These are phyloP conservation scores for Pristionchus fissidentatus DNA, from an alignment of 2,888 invertebrate genomes.

Conservation along the genomic window DNA sequence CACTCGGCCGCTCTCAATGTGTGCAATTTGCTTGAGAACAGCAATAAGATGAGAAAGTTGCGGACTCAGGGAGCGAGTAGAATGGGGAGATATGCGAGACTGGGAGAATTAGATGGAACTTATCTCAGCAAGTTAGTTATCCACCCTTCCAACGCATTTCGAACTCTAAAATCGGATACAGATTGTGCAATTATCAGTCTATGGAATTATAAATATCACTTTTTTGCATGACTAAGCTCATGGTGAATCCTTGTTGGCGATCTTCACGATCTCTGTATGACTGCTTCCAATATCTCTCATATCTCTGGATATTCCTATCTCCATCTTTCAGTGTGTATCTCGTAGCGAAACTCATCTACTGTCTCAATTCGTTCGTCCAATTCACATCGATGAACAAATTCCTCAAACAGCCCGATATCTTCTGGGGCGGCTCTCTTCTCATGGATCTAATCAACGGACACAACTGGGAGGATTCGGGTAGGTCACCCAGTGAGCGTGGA, in stretches of 20 bases:
- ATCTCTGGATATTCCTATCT: not conserved
- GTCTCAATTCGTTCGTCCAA: slow-evolving; percentile 71
- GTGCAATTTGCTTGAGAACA: slow-evolving; percentile 28
- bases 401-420: slow-evolving; percentile 66
- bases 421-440: slow-evolving; percentile 70
- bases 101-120: slow-evolving; percentile 67
- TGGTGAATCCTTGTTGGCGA: not conserved
- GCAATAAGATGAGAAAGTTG: slow-evolving; percentile 49
- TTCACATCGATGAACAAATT: slow-evolving; percentile 72
- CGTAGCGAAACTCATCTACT: slow-evolving; percentile 71
- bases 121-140: slow-evolving; percentile 64
- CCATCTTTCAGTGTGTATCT: slow-evolving; percentile 65
- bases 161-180: too few relatives aligned
- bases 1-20: not conserved
- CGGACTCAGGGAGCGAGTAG: slow-evolving; percentile 53
- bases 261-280: not conserved
- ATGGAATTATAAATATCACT: not conserved
- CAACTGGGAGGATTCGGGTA: slow-evolving; percentile 71
- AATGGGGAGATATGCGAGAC: slow-evolving; percentile 55
- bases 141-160: too few relatives aligned
- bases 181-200: too few relatives aligned
- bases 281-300: not conserved
- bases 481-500: not conserved
- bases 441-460: slow-evolving; percentile 68
- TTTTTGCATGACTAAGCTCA: not conserved